phyloP scores from a whole-genome alignment of 2,888 invertebrate species.

The Fabriciana adippe region DNA sequence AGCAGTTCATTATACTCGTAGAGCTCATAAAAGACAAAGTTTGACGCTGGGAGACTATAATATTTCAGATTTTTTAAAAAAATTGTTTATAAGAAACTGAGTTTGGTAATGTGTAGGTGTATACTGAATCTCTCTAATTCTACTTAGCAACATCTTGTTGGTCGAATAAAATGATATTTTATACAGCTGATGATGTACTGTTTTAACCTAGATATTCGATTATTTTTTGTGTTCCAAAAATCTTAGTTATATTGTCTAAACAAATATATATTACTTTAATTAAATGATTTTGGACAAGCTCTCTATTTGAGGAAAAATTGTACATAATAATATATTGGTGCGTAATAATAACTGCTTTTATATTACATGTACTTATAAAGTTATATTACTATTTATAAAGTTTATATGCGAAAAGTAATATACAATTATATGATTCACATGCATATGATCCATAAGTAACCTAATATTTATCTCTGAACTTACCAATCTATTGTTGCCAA shows the following conservation, averaged over 20 bases:
- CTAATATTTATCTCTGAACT: constrained; percentile 68
- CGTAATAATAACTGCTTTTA: no score
- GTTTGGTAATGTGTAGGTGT: constrained; percentile 63
- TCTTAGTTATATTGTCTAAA: no score
- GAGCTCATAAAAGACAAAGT: constrained; percentile 29
- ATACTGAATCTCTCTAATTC: constrained; percentile 45
- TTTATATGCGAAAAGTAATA: no score
- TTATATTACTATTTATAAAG: no score
- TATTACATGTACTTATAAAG: no score
- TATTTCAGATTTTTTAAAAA: constrained; percentile 35
- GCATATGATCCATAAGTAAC: constrained; percentile 45
- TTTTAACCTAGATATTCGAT: not conserved
- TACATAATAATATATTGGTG: no score
- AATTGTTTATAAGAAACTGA: constrained; percentile 44
- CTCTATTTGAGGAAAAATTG: no score
- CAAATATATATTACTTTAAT: no score
- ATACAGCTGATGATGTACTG: constrained; percentile 14
- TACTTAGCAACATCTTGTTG: constrained; percentile 56
- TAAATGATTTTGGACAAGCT: no score
- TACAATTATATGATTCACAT: no score
- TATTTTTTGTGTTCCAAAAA: not conserved
- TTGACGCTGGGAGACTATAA: constrained; percentile 27
- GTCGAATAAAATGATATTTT: constrained; percentile 49
- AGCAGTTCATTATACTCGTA: constrained; percentile 18
- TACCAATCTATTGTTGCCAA: constrained; percentile 75